Evolutionary conservation across 2,113 vertebrate genomes (phyloP).

Genomic region (Astur gentilis): DNA sequence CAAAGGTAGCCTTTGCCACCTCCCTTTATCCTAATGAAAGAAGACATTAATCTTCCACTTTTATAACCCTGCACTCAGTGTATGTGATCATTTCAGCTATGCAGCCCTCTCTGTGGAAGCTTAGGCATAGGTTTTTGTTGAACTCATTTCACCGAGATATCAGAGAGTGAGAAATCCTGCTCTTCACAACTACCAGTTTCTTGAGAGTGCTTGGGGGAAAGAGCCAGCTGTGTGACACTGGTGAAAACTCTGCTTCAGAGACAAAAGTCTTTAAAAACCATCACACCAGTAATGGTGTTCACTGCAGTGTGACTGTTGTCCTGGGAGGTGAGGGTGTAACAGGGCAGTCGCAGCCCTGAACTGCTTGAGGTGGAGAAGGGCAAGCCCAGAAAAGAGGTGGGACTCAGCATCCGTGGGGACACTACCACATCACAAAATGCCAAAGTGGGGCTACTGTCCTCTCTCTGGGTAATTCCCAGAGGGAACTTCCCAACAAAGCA

Average conservation of each 20-base stretch:
- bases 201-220: background rate
- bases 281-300: background rate
- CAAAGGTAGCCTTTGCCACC: background rate
- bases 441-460: background rate
- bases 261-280: background rate
- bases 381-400: background rate
- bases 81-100: background rate
- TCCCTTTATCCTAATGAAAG: background rate
- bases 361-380: background rate
- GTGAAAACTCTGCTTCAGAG: background rate
- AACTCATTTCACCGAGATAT: background rate
- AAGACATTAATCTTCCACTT: background rate
- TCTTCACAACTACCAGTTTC: background rate
- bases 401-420: accelerated
- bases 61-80: background rate
- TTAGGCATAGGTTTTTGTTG: background rate
- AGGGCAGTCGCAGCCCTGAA: background rate
- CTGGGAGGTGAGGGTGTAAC: background rate
- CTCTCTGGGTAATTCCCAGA: background rate
- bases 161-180: background rate
- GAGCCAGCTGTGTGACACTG: background rate
- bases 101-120: background rate
- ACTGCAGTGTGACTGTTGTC: no score
- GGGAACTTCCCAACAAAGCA: background rate
- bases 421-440: background rate